Evolutionary conservation across 2,888 invertebrate species (phyloP), one percentile per base, ranked within the genome.

Genomic region (Drosophila vallismaia): DNA sequence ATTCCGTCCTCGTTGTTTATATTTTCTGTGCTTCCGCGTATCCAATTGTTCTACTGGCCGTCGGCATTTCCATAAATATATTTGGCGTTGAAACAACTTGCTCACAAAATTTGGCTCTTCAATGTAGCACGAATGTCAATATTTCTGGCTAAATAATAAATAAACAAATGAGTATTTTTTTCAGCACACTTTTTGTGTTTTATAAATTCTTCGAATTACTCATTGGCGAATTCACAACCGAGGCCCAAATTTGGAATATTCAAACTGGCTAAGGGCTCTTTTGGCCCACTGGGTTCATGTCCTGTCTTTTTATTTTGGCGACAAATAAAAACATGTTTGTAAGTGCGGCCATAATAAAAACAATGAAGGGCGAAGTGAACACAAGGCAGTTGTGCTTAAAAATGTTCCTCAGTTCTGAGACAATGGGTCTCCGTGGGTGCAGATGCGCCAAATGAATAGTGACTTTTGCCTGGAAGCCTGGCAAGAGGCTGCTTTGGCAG

Each of bases 301-400:
- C 33, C 9, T 9, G 9, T 33, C 9, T 33, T 33, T 9, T 33
- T 9, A 33, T 10, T 33, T 9, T 33, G 33, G n/a, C 3, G 10
- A 33, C 33, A 33, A 4, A 10, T 33, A 72, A 77, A 73, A 62
- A 28, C 28, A 28, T 28, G 28, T 71, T 67, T 66, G 62, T 57
- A 79, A 82, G 74, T 71, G 75, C 64, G 79, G 71, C 82, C 77
- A 80, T 68, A 84, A 82, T 71, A 86, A 86, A 86, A 87, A 81
- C 86, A 85, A 82, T 74, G 75, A 57, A 67, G 54, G 63, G 46
- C 63, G 48, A 78, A 73, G 74, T 71, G 82, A 76, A 79, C 77
- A 72, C 79, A 72, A 88, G 76, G 77, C 4, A 36, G 36, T 36
- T 36, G n/a, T 36, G 76, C 74, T 86, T 71, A 63, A 60, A 53